phyloP scores from a whole-genome alignment of 2,888 invertebrate genomes.

The Phortica okadai region DNA sequence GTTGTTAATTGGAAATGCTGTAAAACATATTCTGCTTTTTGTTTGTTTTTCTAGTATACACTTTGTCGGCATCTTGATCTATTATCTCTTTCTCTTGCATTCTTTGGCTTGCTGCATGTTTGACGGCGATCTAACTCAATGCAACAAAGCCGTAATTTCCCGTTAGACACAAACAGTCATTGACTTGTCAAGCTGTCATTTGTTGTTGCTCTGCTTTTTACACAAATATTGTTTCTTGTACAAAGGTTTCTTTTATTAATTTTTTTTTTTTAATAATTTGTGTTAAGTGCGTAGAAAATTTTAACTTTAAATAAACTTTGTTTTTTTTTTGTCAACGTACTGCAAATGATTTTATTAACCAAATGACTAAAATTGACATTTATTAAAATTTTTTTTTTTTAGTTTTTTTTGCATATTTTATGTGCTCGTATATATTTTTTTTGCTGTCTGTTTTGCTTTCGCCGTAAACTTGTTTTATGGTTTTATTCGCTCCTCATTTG shows the following conservation, averaged over 20 bases:
- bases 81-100: too few species aligned
- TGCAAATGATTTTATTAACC: not conserved
- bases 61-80: too few species aligned
- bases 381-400: not conserved
- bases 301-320: not conserved
- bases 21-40: slow-evolving; percentile 22
- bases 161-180: slow-evolving; percentile 15
- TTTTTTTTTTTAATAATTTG: not conserved
- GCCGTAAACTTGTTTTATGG: not conserved
- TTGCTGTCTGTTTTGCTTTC: not conserved
- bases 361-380: too few species aligned
- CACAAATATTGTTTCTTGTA: not conserved
- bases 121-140: not conserved
- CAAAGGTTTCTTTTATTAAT: not conserved
- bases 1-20: slow-evolving; percentile 19
- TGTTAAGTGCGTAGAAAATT: not conserved
- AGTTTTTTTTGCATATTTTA: not conserved
- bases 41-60: not conserved
- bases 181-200: not conserved
- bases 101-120: not conserved
- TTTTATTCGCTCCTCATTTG: not conserved
- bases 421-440: not conserved
- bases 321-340: slow-evolving; percentile 34
- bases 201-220: not conserved
- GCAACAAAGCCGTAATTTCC: not conserved